A percentile compares a stretch with the other conserved stretches of the same genome.
phyloP scores from a whole-genome alignment of 2,888 invertebrate species.

The Amorpha juglandis region DNA sequence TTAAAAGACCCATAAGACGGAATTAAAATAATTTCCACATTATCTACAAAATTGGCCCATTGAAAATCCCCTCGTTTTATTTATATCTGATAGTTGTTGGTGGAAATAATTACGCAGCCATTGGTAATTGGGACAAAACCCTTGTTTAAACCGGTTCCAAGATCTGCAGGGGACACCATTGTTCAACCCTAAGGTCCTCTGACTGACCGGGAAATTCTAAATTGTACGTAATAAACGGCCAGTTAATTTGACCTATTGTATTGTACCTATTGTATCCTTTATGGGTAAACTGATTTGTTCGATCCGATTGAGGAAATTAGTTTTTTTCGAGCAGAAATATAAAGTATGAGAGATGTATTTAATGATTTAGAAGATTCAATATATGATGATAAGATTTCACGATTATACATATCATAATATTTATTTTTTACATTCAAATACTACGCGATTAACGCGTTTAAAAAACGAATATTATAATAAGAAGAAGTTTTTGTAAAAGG shows the following conservation, averaged over 20 bases:
- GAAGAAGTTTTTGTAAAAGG: no score
- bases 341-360: no score
- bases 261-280: background rate
- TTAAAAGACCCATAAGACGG: background rate
- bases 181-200: constrained; percentile 51
- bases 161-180: constrained; percentile 78
- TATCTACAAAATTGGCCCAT: constrained; percentile 16
- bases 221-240: constrained; percentile 64
- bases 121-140: constrained; percentile 76
- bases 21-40: constrained; percentile 11
- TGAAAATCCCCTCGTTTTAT: constrained; percentile 3
- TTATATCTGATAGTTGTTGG: constrained; percentile 48
- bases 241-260: constrained; percentile 66
- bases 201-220: constrained; percentile 78
- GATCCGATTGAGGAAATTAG: background rate
- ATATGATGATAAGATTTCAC: no score
- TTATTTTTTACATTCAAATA: no score
- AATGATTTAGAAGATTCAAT: no score
- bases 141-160: constrained; percentile 75
- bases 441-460: no score
- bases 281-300: constrained; percentile 29
- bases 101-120: constrained; percentile 77
- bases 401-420: no score
- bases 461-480: no score
- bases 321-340: background rate